phyloP scores from a whole-genome alignment of 2,888 invertebrate genomes.

The Pecten maximus region DNA sequence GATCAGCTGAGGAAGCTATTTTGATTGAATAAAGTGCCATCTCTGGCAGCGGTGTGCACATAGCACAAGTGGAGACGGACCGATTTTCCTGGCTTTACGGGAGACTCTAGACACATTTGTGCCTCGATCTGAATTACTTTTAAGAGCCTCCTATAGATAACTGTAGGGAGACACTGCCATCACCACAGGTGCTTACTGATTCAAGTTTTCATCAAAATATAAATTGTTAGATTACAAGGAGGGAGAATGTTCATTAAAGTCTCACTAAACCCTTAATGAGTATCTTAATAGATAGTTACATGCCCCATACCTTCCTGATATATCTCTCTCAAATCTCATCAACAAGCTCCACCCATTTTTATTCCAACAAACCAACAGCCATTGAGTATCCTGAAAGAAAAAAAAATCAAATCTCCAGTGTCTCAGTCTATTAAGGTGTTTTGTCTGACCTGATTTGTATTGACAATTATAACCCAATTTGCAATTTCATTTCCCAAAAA shows the following conservation, averaged over 20 bases:
- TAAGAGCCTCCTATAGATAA: slow-evolving; percentile 1
- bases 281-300: not conserved
- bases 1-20: not conserved
- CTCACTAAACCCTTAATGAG: not conserved
- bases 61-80: not conserved
- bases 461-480: no score
- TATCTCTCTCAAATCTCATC: not conserved
- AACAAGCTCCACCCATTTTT: not conserved
- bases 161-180: not conserved
- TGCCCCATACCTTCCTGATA: not conserved
- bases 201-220: slow-evolving; percentile 16
- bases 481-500: no score
- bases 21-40: not conserved
- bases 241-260: slow-evolving; percentile 21
- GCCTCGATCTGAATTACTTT: slow-evolving; percentile 12
- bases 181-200: slow-evolving; percentile 6
- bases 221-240: slow-evolving; percentile 22
- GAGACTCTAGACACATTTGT: not conserved
- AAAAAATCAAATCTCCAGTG: no score
- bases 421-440: no score
- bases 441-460: no score
- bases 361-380: not conserved
- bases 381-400: not conserved
- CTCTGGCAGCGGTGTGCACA: not conserved
- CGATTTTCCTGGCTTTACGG: not conserved